Evolutionary conservation across 2,888 invertebrate genomes (phyloP), one percentile per base, ranked within the genome.

Genomic region (Gortyna flavago): DNA sequence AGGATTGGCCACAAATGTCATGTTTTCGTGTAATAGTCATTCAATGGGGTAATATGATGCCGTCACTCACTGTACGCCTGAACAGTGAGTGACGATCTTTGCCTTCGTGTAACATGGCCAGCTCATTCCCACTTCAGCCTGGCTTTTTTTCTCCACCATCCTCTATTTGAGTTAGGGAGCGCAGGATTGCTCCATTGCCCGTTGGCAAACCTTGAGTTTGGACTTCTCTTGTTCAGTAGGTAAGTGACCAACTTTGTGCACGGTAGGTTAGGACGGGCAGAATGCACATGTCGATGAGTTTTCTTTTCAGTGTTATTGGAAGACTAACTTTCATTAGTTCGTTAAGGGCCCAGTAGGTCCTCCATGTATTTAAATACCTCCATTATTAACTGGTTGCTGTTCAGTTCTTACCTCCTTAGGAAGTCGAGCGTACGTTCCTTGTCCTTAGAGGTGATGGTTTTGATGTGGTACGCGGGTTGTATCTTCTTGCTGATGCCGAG

Each of bases 381-480:
- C 29, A 29, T n/a, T 29, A 29, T 59, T 57, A n/a, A 57, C 54
- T 16, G 29, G 16, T 9, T 32, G 11, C 32, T 62, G 0, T 62
- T 25, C 2, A 62, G 16, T 71, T 48, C 84, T 89, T 91, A 96
- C 96, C 93, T 93, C 82, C 93, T 91, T 0, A 96, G 92, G 85
- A 95, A 96, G 16, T 94, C 92, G 54, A 96, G 88, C 9, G 94
- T 92, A 2, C 87, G 87, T 16, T 95, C 95, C 72, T 92, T 94
- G 79, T 96, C 95, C 16, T 91, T 90, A 1, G 90, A 80, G 21
- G 91, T 92, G 83, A 96, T 88, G 35, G 88, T 89, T 77, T 93
- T 90, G 77, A 96, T 88, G 69, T 91, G 92, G 91, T 94, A 96
- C 6, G 92, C 85, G 7, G 94, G 93, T 85, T 93, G 90, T 41